phyloP scores from a whole-genome alignment of 2,113 vertebrate genomes.

The Genyomyrus donnyi region DNA sequence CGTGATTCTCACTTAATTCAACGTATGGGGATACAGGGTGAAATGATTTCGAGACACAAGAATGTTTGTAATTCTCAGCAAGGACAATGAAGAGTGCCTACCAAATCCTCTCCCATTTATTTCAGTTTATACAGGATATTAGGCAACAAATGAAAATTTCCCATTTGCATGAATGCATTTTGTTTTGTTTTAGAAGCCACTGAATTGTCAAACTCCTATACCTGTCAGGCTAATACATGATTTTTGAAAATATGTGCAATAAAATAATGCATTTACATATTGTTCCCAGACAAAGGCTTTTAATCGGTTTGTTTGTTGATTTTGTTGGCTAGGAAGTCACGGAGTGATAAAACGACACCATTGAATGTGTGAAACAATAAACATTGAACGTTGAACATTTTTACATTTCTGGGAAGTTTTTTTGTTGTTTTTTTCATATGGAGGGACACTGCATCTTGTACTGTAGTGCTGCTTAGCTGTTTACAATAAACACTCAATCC shows the following conservation, averaged over 20 bases:
- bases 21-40: not conserved
- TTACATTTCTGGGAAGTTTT: not conserved
- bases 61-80: not conserved
- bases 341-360: not conserved
- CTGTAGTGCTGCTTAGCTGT: not conserved
- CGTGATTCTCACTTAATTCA: not conserved
- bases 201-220: not conserved
- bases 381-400: not conserved
- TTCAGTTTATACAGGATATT: not conserved
- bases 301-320: not conserved
- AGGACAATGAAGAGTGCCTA: not conserved
- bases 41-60: not conserved
- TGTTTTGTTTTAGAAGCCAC: not conserved
- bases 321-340: not conserved
- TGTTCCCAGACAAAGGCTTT: not conserved
- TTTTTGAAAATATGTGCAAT: not conserved
- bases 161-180: not conserved
- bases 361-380: not conserved
- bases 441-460: not conserved
- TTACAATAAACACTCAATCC: not conserved
- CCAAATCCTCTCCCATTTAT: not conserved
- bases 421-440: not conserved
- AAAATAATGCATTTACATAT: not conserved
- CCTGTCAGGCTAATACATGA: not conserved
- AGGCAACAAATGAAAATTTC: not conserved